Evolutionary conservation across 1,140 invertebrate species (phyloP), one percentile per base, ranked within the genome.

Genomic region (Hyles euphorbiae): DNA sequence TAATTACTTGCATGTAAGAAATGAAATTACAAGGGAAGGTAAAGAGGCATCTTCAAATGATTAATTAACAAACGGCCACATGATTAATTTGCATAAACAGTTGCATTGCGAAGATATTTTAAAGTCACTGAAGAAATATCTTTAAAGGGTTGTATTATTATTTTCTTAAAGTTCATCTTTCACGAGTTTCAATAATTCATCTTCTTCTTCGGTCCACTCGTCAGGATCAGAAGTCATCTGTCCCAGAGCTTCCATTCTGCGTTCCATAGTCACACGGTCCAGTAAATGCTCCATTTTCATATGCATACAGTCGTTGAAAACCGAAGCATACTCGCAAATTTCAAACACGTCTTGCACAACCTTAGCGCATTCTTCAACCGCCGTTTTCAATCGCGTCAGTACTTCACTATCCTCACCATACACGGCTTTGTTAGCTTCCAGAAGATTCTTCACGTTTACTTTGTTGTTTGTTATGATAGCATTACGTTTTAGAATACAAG

Each of bases 271-370:
- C 40, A 86, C 72, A 58, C 81, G 83, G 45, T 88, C 83, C 9
- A 88, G 40, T 22, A 88, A 76, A 72, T 88, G 83, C 44, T 87
- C 85, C 82, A 85, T 87, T 53, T 83, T 85, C 68, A 87, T 81
- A 72, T 88, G 82, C 85, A 88, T 88, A 52, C 85, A 88, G 56
- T 88, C 85, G 22, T 88, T 88, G 47, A 88, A 88, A 5, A 84
- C 67, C 0, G 85, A 84, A 9, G 85, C 82, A 45, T 83, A 88
- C 64, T 88, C 85, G 52, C 85, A 88, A 33, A 88, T 78, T 56
- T 88, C 85, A 45, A 87, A 88, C 11, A 88, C 78, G 8, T 64
- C 70, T 7, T 80, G 76, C 3, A 83, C 71, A 0, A 67, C 71
- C 36, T 72, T 60, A 34, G 51, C 61, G 44, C 85, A 88, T 61